Base-by-base conservation (phyloP, 2,797 vertebrate genomes). In the Crypturellus tataupa region DNA sequence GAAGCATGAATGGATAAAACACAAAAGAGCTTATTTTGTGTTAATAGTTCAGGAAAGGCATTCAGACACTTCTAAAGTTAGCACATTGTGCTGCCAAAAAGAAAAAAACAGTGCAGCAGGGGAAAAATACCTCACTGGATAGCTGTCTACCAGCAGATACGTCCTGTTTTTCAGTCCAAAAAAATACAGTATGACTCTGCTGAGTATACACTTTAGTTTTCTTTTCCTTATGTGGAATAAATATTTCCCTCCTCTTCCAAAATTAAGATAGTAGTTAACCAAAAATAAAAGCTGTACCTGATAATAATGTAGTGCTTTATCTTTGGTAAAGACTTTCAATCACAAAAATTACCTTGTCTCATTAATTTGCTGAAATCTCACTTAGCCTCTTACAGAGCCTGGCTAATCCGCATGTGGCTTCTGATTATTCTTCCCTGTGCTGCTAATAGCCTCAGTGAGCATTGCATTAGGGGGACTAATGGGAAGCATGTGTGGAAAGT, bases 21-120 rank as follows among this genome's bases (percentile, higher is more conserved):
- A 97, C 86, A 96, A 92, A 95, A 53, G 85, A 95, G 53, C 65
- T 94, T 96, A 94, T 95, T 97, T 94, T 96, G 89, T 87, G 70
- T 81, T 94, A 92, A 89, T 94, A 73, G 80, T 95, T 96, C 95
- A 93, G 92, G 76, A 89, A 91, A 90, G 76, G 87, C 90, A 96
- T 96, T 92, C 94, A 96, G 94, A 91, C 84, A 71, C 82, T 96
- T 96, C 96, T 96, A 97, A 97, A 97, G 85, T 96, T 97, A 96
- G 95, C 91, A 79, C 70, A 63, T 60, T 33, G 58, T 80, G 73
- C 80, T 95, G 95, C 96, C 96, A 97, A 97, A 97, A 73, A 97
- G 58, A 97, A 39, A 97, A 73, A 97, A 97, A 97, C 96, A 97
- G 83, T 93, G 80, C 58, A 93, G 81, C 76, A 82, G 62, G 68